Base-by-base conservation (phyloP, 2,888 invertebrate genomes). In the Plutella xylostella region DNA sequence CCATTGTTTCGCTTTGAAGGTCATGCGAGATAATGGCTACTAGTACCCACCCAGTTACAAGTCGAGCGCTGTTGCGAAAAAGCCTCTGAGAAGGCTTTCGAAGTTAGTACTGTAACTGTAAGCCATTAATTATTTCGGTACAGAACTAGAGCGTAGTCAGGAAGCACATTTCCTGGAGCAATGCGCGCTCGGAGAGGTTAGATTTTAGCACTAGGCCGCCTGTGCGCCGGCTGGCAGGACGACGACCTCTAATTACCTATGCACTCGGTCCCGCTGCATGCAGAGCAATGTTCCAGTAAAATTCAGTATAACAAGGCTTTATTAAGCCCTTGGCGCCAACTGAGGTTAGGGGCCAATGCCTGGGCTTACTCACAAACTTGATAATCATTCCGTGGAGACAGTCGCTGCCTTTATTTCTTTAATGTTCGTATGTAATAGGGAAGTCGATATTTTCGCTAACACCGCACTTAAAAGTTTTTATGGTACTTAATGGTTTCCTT, bases 281-380 rank as follows among this genome's bases (percentile, higher is more conserved):
- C 67, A 67, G 78, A 73, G 77, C 82, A 80, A 74, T 77, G 78
- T 72, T 75, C 82, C 75, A 78, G 77, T 80, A 77, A 78, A 79
- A 72, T 78, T 78, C 70, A 72, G 74, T 68, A 77, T 75, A 79
- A 80, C 76, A 70, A 75, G 72, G 61, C 69, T 76, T 78, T 78
- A 82, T 79, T 79, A 68, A 72, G 67, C 64, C 66, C 66, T 62
- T 66, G 61, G 63, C 60, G 59, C 60, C 43, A 38, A 38, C 37
- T 17, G 15, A 38, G 33, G 46, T 31, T 4, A 35, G 38, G 42
- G n/a, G 46, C 42, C 37, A 42, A 42, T 22, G 46, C 17, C 43
- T 37, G 15, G 14, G 25, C 14, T 22, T 17, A 14, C 37, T n/a
- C n/a, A n/a, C n/a, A n/a, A n/a, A n/a, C n/a, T n/a, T n/a, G n/a